phyloP scores from a whole-genome alignment of 1,140 invertebrate species.

The Adoxophyes honmai region DNA sequence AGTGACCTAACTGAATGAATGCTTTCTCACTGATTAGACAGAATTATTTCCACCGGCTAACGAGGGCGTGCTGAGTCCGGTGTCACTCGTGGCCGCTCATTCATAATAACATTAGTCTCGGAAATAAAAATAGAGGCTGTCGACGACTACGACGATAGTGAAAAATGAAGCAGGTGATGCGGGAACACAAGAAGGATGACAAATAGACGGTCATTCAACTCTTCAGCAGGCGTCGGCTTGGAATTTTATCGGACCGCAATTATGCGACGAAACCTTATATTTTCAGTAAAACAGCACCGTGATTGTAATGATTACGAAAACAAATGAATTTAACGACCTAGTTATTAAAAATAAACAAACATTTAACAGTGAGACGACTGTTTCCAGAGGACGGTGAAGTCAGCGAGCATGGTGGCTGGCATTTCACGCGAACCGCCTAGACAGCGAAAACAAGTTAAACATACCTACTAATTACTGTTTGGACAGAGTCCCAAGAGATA shows the following conservation, averaged over 20 bases:
- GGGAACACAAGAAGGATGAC: constrained; percentile 44
- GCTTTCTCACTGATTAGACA: not conserved
- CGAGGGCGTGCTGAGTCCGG: constrained; percentile 25
- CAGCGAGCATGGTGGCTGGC: not conserved
- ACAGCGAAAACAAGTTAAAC: constrained; percentile 54
- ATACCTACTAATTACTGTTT: constrained; percentile 70
- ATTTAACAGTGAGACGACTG: not conserved
- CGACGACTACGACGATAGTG: constrained; percentile 41
- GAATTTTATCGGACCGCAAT: no score
- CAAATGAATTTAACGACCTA: not conserved
- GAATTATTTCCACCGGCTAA: constrained; percentile 7
- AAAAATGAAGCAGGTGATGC: constrained; percentile 62
- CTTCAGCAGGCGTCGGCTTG: constrained; percentile 19
- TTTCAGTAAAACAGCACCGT: not conserved
- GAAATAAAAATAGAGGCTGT: constrained; percentile 54
- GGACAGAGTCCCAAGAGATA: constrained; percentile 73
- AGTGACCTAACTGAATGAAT: no score
- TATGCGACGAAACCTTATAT: no score
- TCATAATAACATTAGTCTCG: constrained; percentile 40
- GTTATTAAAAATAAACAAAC: no score
- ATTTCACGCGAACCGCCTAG: constrained; percentile 33
- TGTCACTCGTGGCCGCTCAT: constrained; percentile 41
- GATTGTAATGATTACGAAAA: not conserved
- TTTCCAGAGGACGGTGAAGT: not conserved
- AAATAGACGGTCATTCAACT: constrained; percentile 55